Conservation (phyloP, 2,113 vertebrate genomes). For the Proterorhinus semilunaris region DNA sequence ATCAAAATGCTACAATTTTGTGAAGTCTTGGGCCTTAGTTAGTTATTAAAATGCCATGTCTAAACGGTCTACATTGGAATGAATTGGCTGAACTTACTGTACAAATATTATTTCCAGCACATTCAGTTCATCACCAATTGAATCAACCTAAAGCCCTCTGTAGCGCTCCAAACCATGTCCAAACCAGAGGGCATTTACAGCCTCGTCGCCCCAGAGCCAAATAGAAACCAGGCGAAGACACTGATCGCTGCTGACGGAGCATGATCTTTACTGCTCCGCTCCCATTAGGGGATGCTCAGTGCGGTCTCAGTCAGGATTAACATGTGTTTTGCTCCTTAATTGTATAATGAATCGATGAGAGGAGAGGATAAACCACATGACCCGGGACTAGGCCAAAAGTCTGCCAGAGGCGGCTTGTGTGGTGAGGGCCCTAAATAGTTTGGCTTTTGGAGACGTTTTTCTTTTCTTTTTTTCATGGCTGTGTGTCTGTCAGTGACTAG, state of each 20-base stretch:
- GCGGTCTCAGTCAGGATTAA: conserved; percentile 52
- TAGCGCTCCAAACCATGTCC: conserved; percentile 6
- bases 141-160: not conserved
- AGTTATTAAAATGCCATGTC: too few species aligned
- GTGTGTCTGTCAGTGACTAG: conserved; percentile 42
- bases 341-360: conserved; percentile 71
- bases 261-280: conserved; percentile 44
- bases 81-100: too few species aligned
- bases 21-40: too few species aligned
- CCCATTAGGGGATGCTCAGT: conserved; percentile 40
- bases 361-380: conserved; percentile 54
- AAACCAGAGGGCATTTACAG: conserved; percentile 39
- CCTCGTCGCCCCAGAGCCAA: conserved; percentile 22
- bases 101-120: too few species aligned
- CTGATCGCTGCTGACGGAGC: conserved; percentile 43
- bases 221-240: conserved; percentile 47
- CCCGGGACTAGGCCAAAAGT: conserved; percentile 25
- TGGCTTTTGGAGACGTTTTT: conserved; percentile 40
- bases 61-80: too few species aligned
- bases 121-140: not conserved
- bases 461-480: conserved; percentile 29
- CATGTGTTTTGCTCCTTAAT: conserved; percentile 69
- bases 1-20: too few species aligned
- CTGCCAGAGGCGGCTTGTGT: conserved; percentile 46
- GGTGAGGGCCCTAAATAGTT: conserved; percentile 37